Evolutionary conservation across 1,140 invertebrate species (phyloP), one percentile per base, ranked within the genome.

Genomic region (Heliconius hermathena): DNA sequence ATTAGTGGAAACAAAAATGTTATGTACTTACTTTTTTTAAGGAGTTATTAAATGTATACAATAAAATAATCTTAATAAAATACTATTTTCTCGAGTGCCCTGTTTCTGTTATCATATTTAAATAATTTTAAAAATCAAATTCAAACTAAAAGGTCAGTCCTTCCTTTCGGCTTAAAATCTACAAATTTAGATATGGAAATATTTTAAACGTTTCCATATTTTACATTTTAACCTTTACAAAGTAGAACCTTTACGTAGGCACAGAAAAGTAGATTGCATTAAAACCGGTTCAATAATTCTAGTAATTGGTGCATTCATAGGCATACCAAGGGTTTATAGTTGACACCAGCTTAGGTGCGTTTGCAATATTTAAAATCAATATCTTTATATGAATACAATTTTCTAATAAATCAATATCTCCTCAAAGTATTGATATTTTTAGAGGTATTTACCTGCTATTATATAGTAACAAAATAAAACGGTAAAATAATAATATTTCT

Each of bases 251-350:
- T 66, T 66, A 66, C 80, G 76, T 79, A 82, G 81, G 74, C 77
- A 76, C 77, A 79, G 81, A 78, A 82, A 76, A 77, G 77, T 80
- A 72, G 78, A 80, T 80, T 84, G 79, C 79, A 80, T 84, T 84
- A 49, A 71, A 84, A 82, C 81, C 78, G 77, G 83, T 82, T 79
- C 57, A 84, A 78, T 84, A 82, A 82, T 82, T 76, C 74, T 79
- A 72, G 77, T 77, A 79, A 76, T 77, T 75, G 72, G 76, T 79
- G 78, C 78, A 81, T 81, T 81, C 73, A 83, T 81, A 77, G 79
- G 72, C 78, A 81, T 78, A 71, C 46, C 72, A 26, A 81, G 54
- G 54, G 49, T 71, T 41, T 81, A 76, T 74, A 75, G 76, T 41
- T 73, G 77, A 74, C 70, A 57, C 66, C 16, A 60, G 66, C 71